These are phyloP conservation scores for Synanceia verrucosa DNA, from an alignment of 2,797 vertebrate species.

Conservation along the genomic window DNA sequence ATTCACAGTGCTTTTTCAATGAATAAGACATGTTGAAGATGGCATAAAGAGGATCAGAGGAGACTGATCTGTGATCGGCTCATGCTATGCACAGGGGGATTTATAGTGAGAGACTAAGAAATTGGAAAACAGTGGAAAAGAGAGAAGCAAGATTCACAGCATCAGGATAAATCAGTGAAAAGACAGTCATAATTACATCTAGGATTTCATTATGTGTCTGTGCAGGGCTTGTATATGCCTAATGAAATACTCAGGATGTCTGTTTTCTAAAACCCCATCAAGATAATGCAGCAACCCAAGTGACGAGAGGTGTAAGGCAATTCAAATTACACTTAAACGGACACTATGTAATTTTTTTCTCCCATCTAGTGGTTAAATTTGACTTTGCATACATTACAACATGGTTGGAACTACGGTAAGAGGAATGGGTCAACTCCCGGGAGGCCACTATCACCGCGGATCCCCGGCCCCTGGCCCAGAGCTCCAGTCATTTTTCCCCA, in stretches of 20 bases:
- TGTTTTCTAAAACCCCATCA: slow-evolving; percentile 34
- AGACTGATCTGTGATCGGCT: slow-evolving; percentile 32
- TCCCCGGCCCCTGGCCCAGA: no score
- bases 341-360: no score
- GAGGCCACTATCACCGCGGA: no score
- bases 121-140: slow-evolving; percentile 32
- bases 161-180: slow-evolving; percentile 48
- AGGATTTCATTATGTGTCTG: slow-evolving; percentile 42
- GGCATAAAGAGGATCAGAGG: slow-evolving; percentile 25
- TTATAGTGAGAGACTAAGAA: slow-evolving; percentile 25
- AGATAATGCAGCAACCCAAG: background rate
- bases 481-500: no score
- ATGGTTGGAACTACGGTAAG: no score
- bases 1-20: background rate
- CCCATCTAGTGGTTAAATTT: no score
- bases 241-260: slow-evolving; percentile 38
- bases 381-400: no score
- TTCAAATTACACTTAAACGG: background rate
- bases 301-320: background rate
- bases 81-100: slow-evolving; percentile 27
- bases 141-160: slow-evolving; percentile 32
- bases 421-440: no score
- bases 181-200: slow-evolving; percentile 39
- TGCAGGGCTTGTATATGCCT: slow-evolving; percentile 10
- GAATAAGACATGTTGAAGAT: slow-evolving; percentile 32